phyloP scores from a whole-genome alignment of 2,888 invertebrate species.

The Gasteruption jaculator region DNA sequence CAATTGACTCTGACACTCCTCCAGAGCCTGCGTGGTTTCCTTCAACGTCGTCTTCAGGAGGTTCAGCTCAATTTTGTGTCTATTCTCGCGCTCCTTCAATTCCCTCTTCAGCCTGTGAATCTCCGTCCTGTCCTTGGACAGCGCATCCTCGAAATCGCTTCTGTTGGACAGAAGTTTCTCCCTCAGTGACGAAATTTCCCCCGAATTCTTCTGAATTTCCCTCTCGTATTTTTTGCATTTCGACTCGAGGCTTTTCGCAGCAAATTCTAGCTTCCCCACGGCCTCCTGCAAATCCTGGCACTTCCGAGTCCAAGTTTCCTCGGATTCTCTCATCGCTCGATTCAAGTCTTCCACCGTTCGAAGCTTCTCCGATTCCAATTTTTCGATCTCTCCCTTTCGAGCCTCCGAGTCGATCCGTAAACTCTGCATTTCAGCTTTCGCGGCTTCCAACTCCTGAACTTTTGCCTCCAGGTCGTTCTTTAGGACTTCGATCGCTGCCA shows the following conservation, averaged over 20 bases:
- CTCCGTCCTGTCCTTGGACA: conserved; percentile 34
- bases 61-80: conserved; percentile 33
- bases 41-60: conserved; percentile 35
- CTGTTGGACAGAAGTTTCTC: conserved; percentile 32
- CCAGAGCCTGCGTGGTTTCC: conserved; percentile 37
- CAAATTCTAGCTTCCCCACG: conserved; percentile 21
- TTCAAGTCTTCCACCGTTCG: conserved; percentile 29
- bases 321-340: conserved; percentile 24
- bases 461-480: conserved; percentile 30
- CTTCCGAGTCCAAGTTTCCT: conserved; percentile 27
- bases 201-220: conserved; percentile 32
- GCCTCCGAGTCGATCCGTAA: conserved; percentile 27
- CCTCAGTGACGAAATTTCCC: conserved; percentile 28
- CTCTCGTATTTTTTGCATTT: conserved; percentile 30
- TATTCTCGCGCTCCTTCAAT: conserved; percentile 34
- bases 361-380: conserved; percentile 24
- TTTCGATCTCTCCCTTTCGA: conserved; percentile 29
- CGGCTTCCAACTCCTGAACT: conserved; percentile 21
- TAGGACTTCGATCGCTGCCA: conserved; percentile 30
- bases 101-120: conserved; percentile 33
- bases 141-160: conserved; percentile 34
- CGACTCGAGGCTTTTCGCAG: conserved; percentile 31
- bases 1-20: conserved; percentile 37
- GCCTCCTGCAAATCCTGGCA: conserved; percentile 30
- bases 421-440: conserved; percentile 21